Percentiles rank a stretch among this genome's conserved stretches.
Evolutionary conservation across 2,888 invertebrate genomes (phyloP).

Genomic region (Aradus depressus): DNA sequence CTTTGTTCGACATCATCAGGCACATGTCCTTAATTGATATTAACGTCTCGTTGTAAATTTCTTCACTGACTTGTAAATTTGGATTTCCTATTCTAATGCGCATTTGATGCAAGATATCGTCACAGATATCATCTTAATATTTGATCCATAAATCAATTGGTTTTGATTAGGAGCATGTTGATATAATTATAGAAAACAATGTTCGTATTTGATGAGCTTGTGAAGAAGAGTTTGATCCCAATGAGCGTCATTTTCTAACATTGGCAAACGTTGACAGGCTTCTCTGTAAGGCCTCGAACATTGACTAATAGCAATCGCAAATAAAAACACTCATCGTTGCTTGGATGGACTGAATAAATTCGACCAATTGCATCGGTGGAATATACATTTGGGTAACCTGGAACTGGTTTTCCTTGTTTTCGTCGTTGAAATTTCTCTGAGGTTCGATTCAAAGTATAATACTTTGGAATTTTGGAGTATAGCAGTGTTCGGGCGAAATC

Average conservation of each 20-base stretch:
- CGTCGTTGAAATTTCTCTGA: too few species aligned
- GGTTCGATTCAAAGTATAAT: conserved; percentile 21
- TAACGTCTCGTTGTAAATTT: conserved; percentile 34
- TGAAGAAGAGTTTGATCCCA: conserved; percentile 29
- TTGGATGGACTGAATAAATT: conserved; percentile 33
- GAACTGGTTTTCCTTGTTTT: conserved; percentile 22
- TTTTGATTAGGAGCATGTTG: conserved; percentile 31
- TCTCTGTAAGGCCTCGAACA: conserved; percentile 35
- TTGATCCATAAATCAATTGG: conserved; percentile 30
- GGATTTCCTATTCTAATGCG: conserved; percentile 15
- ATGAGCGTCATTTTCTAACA: conserved; percentile 34
- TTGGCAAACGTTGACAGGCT: conserved; percentile 35
- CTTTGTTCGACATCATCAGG: conserved; percentile 28
- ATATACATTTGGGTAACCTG: conserved; percentile 5
- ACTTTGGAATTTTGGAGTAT: conserved; percentile 10
- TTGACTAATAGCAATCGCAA: conserved; percentile 33
- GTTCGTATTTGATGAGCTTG: conserved; percentile 29
- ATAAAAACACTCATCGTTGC: conserved; percentile 33
- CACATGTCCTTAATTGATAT: conserved; percentile 32
- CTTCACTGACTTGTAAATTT: conserved; percentile 22
- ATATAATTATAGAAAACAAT: conserved; percentile 31
- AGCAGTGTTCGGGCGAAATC: conserved; percentile 4
- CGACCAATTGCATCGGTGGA: conserved; percentile 26
- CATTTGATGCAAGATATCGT: conserved; percentile 30
- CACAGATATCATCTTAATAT: conserved; percentile 30